phyloP scores from a whole-genome alignment of 1,140 invertebrate species.

The Eumeta japonica region DNA sequence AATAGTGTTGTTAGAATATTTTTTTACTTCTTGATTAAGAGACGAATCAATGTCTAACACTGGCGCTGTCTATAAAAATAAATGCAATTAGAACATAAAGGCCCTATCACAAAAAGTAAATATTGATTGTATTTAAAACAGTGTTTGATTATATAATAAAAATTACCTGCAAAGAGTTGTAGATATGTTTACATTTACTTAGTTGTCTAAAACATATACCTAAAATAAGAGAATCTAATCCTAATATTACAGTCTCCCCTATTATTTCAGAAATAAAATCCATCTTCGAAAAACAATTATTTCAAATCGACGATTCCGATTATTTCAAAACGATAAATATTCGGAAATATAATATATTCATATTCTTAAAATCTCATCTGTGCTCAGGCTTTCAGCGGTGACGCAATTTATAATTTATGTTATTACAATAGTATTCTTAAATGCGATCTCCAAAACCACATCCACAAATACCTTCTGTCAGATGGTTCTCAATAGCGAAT shows the following conservation, averaged over 20 bases:
- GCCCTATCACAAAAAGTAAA: slow-evolving; percentile 6
- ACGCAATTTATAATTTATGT: no score
- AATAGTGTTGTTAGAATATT: slow-evolving; percentile 62
- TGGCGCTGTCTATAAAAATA: slow-evolving; percentile 61
- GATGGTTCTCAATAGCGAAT: no score
- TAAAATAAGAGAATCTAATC: slow-evolving; percentile 70
- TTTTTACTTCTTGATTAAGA: slow-evolving; percentile 60
- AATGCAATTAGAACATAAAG: slow-evolving; percentile 6
- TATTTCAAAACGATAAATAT: no score
- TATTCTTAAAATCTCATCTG: no score
- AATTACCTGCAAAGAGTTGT: slow-evolving; percentile 65
- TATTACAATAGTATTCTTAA: no score
- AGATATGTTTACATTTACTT: slow-evolving; percentile 66
- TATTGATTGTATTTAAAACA: slow-evolving; percentile 3
- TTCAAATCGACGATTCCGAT: no score
- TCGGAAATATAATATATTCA: no score
- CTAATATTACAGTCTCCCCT: slow-evolving; percentile 67
- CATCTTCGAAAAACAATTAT: no score
- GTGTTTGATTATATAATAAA: slow-evolving; percentile 1
- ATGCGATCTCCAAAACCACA: no score
- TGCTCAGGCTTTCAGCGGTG: no score
- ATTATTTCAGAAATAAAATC: slow-evolving; percentile 49
- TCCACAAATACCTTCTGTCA: no score
- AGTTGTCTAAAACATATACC: slow-evolving; percentile 70
- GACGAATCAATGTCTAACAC: slow-evolving; percentile 65